Evolutionary conservation across 2,113 vertebrate species (phyloP).

Genomic region (Gnathonemus longibarbis): DNA sequence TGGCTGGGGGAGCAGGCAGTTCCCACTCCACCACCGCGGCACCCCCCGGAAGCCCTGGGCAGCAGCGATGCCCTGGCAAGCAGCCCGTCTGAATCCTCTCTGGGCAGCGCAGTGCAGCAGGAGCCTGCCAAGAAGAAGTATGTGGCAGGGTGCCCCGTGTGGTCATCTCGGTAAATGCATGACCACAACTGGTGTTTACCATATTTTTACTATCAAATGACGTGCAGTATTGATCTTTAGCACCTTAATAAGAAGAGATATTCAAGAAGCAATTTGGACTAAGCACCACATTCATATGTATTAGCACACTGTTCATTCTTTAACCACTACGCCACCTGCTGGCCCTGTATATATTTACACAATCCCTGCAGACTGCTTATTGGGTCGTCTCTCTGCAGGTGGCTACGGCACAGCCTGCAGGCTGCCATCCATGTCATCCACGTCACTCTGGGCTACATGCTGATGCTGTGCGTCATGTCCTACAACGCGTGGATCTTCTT

Average conservation of each 20-base stretch:
- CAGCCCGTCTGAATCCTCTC: constrained; percentile 45
- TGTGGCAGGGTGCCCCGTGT: neutral
- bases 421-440: constrained; percentile 73
- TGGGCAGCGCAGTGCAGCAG: constrained; percentile 30
- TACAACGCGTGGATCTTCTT: constrained; percentile 94
- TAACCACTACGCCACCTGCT: neutral
- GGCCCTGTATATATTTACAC: neutral
- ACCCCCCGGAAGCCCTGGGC: constrained; percentile 42
- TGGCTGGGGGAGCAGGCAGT: constrained; percentile 49
- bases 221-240: neutral
- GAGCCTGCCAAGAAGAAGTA: constrained; percentile 38
- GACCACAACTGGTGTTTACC: neutral
- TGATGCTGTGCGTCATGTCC: constrained; percentile 94
- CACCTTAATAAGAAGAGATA: neutral
- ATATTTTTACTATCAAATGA: neutral
- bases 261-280: neutral
- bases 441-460: constrained; percentile 80
- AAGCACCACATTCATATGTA: neutral
- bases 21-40: constrained; percentile 10
- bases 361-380: neutral
- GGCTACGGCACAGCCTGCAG: constrained; percentile 64
- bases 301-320: neutral
- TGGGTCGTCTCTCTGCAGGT: constrained; percentile 34
- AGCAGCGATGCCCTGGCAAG: constrained; percentile 30
- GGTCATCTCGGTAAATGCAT: neutral